Percentiles rank a stretch among this genome's conserved stretches.
Conservation (phyloP, 2,888 invertebrate species). For the Oscheius sp. region DNA sequence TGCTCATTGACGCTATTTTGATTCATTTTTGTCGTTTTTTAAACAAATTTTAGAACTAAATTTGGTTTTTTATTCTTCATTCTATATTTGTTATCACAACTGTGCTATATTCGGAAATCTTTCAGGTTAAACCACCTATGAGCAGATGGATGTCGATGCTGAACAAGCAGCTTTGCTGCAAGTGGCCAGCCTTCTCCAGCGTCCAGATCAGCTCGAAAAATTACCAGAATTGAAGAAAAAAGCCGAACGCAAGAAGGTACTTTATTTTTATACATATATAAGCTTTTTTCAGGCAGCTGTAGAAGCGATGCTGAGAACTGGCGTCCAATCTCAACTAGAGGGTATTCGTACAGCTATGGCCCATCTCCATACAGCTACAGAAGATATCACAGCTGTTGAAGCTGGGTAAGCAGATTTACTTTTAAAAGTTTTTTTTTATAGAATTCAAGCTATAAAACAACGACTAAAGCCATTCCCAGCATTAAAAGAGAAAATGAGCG, state of each 20-base stretch:
- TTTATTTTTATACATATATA: neutral
- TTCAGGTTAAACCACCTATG: too few species aligned
- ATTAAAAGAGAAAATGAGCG: constrained; percentile 82
- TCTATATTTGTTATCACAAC: too few species aligned
- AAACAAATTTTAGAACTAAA: too few species aligned
- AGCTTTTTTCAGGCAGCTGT: constrained; percentile 80
- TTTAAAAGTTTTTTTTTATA: constrained; percentile 67
- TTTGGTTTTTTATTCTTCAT: too few species aligned
- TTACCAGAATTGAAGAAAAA: constrained; percentile 74
- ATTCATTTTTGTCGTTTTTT: too few species aligned
- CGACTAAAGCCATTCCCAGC: constrained; percentile 82
- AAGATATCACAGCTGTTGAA: constrained; percentile 80
- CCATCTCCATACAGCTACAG: constrained; percentile 85
- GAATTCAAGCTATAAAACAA: constrained; percentile 82
- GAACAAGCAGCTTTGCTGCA: constrained; percentile 35
- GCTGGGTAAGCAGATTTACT: constrained; percentile 74
- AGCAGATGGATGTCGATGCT: constrained; percentile 23
- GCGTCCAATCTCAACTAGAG: constrained; percentile 96
- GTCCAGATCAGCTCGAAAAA: constrained; percentile 92
- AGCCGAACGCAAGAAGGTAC: constrained; percentile 74
- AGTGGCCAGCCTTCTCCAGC: constrained; percentile 63
- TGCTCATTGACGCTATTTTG: too few species aligned
- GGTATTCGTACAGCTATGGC: constrained; percentile 92
- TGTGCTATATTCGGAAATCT: too few species aligned
- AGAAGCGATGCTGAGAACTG: constrained; percentile 94